Percentiles rank a stretch among this genome's conserved stretches.
Evolutionary conservation across 1,140 invertebrate genomes (phyloP).

Genomic region (Drosophila tristis): DNA sequence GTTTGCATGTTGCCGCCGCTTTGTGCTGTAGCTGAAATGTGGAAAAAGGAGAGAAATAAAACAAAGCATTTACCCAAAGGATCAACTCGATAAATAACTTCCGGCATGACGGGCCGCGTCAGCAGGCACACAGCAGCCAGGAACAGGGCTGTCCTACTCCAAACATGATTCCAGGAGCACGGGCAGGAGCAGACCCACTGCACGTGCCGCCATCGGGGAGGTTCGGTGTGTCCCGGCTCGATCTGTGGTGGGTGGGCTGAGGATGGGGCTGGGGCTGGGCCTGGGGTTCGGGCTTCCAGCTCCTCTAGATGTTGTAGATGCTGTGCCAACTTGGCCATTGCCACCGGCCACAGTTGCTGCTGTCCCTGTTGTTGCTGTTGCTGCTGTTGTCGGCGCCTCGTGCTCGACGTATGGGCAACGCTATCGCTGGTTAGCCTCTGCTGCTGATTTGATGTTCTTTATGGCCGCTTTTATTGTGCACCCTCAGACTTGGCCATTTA

Average conservation of each 20-base stretch:
- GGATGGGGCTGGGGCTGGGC: neutral
- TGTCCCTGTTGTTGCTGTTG: conserved; percentile 19
- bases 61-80: conserved; percentile 79
- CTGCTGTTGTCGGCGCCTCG: conserved; percentile 21
- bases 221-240: neutral
- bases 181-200: conserved; percentile 22
- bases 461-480: conserved; percentile 59
- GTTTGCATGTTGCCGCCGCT: conserved; percentile 26
- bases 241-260: neutral
- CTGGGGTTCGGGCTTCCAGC: conserved; percentile 11
- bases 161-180: conserved; percentile 42
- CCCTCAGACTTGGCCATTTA: conserved; percentile 62
- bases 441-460: conserved; percentile 63
- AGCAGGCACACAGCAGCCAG: conserved; percentile 60
- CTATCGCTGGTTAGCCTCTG: conserved; percentile 55
- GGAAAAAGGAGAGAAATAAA: conserved; percentile 53
- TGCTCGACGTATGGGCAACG: conserved; percentile 31
- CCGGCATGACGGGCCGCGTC: conserved; percentile 70
- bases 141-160: conserved; percentile 51
- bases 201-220: conserved; percentile 55
- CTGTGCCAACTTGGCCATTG: conserved; percentile 54
- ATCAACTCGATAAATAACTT: conserved; percentile 81
- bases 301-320: conserved; percentile 27
- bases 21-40: conserved; percentile 34
- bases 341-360: conserved; percentile 50